Percentiles rank a stretch among this genome's conserved stretches.
These are phyloP conservation scores for Diabrotica undecimpunctata DNA, from an alignment of 1,140 invertebrate genomes.

Conservation along the genomic window DNA sequence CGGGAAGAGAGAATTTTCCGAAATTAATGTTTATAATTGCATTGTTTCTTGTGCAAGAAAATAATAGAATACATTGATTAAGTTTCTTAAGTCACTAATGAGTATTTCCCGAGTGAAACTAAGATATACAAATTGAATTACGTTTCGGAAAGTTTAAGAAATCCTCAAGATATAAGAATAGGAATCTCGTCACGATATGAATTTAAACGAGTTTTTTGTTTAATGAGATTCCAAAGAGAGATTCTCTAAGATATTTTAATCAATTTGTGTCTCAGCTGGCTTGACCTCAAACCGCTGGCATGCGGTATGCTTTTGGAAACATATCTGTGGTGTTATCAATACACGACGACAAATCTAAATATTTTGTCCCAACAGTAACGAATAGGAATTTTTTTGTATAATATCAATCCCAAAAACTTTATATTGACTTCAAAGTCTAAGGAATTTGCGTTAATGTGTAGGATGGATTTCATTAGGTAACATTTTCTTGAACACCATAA, in stretches of 20 bases:
- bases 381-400: too few species aligned
- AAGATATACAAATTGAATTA: conserved; percentile 34
- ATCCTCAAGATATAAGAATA: conserved; percentile 4
- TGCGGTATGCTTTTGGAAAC: too few species aligned
- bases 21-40: conserved; percentile 44
- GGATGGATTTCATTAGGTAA: too few species aligned
- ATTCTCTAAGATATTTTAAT: conserved; percentile 3
- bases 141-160: conserved; percentile 1
- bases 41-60: conserved; percentile 38
- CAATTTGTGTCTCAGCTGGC: not conserved
- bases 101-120: conserved; percentile 33
- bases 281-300: too few species aligned
- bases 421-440: too few species aligned
- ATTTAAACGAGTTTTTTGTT: conserved; percentile 3
- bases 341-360: too few species aligned
- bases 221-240: not conserved
- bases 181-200: conserved; percentile 2
- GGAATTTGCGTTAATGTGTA: too few species aligned
- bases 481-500: too few species aligned
- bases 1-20: conserved; percentile 36
- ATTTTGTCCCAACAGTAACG: too few species aligned
- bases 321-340: too few species aligned
- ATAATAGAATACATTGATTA: conserved; percentile 42
- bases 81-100: conserved; percentile 39
- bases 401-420: too few species aligned